Conservation (phyloP, 1,140 invertebrate species). For the Antheraea pernyi region DNA sequence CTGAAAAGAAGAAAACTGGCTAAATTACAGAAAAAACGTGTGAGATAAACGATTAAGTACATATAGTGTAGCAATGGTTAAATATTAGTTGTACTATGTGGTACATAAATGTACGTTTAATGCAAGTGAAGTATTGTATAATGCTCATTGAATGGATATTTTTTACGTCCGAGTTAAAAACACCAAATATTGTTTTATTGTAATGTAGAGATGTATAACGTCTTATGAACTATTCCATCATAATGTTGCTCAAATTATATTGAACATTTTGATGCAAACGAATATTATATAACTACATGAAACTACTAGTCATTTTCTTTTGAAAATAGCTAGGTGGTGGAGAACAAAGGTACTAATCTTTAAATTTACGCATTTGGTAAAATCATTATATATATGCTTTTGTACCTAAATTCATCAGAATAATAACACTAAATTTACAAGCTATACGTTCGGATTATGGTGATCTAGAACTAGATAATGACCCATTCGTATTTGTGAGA, state of each 20-base stretch:
- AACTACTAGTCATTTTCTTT: constrained; percentile 73
- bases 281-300: constrained; percentile 65
- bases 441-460: too few species aligned
- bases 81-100: constrained; percentile 23
- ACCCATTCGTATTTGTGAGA: too few species aligned
- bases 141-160: constrained; percentile 54
- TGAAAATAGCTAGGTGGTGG: constrained; percentile 68
- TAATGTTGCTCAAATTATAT: constrained; percentile 74
- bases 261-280: constrained; percentile 66
- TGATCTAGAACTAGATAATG: too few species aligned
- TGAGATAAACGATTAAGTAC: constrained; percentile 67
- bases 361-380: background rate
- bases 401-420: background rate
- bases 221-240: constrained; percentile 76
- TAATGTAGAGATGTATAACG: constrained; percentile 66
- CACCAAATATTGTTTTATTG: constrained; percentile 72
- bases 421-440: background rate
- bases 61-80: constrained; percentile 14
- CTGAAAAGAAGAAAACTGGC: constrained; percentile 94
- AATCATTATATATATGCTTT: background rate
- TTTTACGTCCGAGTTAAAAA: constrained; percentile 51
- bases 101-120: constrained; percentile 16
- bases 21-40: constrained; percentile 89
- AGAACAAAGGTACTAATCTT: constrained; percentile 35
- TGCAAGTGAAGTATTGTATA: constrained; percentile 35